Conservation (phyloP, 2,888 invertebrate species). For the Dryocosmus kuriphilus region DNA sequence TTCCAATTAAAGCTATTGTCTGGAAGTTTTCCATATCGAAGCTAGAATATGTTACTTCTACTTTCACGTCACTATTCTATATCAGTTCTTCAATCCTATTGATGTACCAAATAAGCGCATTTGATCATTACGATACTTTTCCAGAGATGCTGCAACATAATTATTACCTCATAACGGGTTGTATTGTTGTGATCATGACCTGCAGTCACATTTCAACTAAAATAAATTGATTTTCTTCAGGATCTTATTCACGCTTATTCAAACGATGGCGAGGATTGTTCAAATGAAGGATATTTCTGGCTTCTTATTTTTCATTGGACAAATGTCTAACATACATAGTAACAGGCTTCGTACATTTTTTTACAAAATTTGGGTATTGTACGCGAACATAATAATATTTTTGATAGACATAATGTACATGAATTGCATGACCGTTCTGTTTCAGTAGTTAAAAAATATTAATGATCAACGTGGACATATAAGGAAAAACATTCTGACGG, state of each 20-base stretch:
- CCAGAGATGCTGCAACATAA: constrained; percentile 62
- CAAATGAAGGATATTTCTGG: constrained; percentile 62
- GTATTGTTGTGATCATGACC: constrained; percentile 49
- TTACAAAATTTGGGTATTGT: constrained; percentile 51
- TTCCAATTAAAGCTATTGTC: constrained; percentile 59
- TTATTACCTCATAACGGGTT: constrained; percentile 56
- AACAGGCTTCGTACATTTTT: constrained; percentile 12
- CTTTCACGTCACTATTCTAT: constrained; percentile 46
- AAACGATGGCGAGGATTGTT: constrained; percentile 54
- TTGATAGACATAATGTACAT: constrained; percentile 63
- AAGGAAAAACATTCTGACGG: constrained; percentile 53
- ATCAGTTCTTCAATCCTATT: not conserved
- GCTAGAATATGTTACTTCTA: constrained; percentile 56
- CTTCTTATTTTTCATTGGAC: constrained; percentile 56
- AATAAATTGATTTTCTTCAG: constrained; percentile 58
- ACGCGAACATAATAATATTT: constrained; percentile 60
- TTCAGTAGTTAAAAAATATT: constrained; percentile 60
- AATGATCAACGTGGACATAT: constrained; percentile 59
- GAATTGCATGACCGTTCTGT: constrained; percentile 60
- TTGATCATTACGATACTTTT: constrained; percentile 52
- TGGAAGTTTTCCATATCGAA: constrained; percentile 54
- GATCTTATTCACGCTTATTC: constrained; percentile 57
- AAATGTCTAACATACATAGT: constrained; percentile 52
- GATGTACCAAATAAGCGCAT: constrained; percentile 49
- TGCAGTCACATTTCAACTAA: constrained; percentile 50